These are phyloP conservation scores for Clarias magur DNA, from an alignment of 2,113 vertebrate genomes.

Conservation along the genomic window DNA sequence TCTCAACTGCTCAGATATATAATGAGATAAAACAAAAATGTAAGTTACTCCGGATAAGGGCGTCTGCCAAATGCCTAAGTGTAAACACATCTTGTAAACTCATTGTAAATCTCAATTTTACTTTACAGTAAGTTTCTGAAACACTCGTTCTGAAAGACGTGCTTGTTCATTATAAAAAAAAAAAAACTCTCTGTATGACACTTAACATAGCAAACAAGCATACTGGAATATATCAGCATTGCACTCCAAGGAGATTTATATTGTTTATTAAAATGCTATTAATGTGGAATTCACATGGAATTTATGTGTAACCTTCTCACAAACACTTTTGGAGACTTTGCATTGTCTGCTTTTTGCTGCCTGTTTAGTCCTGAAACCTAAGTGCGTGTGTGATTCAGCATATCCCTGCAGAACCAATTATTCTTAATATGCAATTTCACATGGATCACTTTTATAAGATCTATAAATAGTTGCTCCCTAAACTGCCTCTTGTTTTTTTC, in stretches of 20 bases:
- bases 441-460: not conserved
- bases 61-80: no score
- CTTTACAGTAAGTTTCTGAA: not conserved
- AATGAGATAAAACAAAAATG: no score
- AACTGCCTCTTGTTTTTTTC: not conserved
- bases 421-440: not conserved
- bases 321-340: not conserved
- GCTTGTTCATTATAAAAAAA: not conserved
- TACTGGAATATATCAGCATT: not conserved
- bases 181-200: not conserved
- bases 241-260: not conserved
- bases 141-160: not conserved
- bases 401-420: not conserved
- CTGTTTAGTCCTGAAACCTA: not conserved
- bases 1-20: no score
- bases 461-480: not conserved
- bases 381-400: not conserved
- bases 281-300: not conserved
- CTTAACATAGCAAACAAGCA: not conserved
- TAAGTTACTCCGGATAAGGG: no score
- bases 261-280: not conserved
- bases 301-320: not conserved
- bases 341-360: not conserved
- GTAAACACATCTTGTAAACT: no score
- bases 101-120: no score